phyloP scores from a whole-genome alignment of 2,888 invertebrate species.

The Drosophila kanekoi region DNA sequence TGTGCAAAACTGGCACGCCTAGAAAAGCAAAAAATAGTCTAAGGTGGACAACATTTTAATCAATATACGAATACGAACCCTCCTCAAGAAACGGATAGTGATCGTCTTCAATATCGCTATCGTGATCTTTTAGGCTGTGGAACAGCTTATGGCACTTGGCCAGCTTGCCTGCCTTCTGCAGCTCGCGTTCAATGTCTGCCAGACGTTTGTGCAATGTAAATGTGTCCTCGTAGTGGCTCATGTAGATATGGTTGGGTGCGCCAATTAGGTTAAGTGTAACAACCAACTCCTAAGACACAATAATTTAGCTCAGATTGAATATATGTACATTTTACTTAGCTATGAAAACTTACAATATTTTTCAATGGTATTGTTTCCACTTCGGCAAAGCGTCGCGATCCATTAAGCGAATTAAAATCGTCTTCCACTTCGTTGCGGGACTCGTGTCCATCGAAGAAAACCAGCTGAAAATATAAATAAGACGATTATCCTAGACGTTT shows the following conservation, averaged over 20 bases:
- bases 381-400: conserved; percentile 94
- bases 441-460: conserved; percentile 99
- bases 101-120: conserved; percentile 94
- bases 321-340: neutral
- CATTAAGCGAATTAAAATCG: conserved; percentile 95
- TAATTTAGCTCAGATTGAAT: too few relatives aligned
- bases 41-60: conserved; percentile 18
- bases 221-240: conserved; percentile 92
- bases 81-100: conserved; percentile 91
- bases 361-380: conserved; percentile 86
- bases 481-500: too few relatives aligned
- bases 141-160: conserved; percentile 88
- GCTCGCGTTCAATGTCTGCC: conserved; percentile 88
- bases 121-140: conserved; percentile 87
- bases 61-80: conserved; percentile 70
- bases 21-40: neutral
- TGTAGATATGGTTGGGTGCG: conserved; percentile 92
- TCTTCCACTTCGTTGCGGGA: conserved; percentile 93
- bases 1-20: conserved; percentile 90
- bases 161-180: conserved; percentile 86
- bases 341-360: conserved; percentile 88
- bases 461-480: conserved; percentile 87
- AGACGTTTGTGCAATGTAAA: conserved; percentile 90
- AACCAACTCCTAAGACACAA: conserved; percentile 86
- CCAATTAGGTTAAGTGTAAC: conserved; percentile 96